Evolutionary conservation across 2,888 invertebrate species (phyloP).

Genomic region (Drosophila bunnanda): DNA sequence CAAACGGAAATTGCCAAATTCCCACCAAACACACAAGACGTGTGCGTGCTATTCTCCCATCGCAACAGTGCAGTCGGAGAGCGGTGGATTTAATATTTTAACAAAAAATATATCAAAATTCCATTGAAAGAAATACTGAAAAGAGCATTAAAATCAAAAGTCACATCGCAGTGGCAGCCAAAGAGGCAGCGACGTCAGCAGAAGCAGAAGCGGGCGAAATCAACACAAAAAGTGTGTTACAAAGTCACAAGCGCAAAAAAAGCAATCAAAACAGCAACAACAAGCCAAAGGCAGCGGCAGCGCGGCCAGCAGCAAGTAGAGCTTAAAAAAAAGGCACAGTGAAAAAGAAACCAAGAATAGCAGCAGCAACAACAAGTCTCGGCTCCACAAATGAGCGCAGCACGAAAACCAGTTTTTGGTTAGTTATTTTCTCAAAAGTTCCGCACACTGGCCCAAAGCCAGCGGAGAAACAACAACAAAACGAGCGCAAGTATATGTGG

Average conservation of each 20-base stretch:
- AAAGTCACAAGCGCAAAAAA: slow-evolving; percentile 77
- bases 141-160: slow-evolving; percentile 70
- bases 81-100: slow-evolving; percentile 1
- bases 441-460: slow-evolving; percentile 46
- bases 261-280: slow-evolving; percentile 43
- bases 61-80: not conserved
- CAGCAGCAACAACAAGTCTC: slow-evolving; percentile 55
- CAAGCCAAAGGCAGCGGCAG: slow-evolving; percentile 38
- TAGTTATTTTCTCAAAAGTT: slow-evolving; percentile 45
- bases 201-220: slow-evolving; percentile 46
- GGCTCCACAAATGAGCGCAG: slow-evolving; percentile 57
- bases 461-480: slow-evolving; percentile 41
- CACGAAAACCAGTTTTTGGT: slow-evolving; percentile 70
- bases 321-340: slow-evolving; percentile 76
- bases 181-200: slow-evolving; percentile 26
- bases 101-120: slow-evolving; percentile 13
- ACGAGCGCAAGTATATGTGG: slow-evolving; percentile 23
- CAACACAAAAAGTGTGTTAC: slow-evolving; percentile 77
- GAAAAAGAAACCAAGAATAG: slow-evolving; percentile 76
- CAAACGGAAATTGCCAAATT: slow-evolving; percentile 50
- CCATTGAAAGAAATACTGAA: slow-evolving; percentile 30
- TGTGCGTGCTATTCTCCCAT: slow-evolving; percentile 6
- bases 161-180: slow-evolving; percentile 67
- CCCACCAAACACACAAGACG: slow-evolving; percentile 52
- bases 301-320: slow-evolving; percentile 72